phyloP scores from a whole-genome alignment of 92 coral and sea anemone genomes.

The Phenganax marumi region DNA sequence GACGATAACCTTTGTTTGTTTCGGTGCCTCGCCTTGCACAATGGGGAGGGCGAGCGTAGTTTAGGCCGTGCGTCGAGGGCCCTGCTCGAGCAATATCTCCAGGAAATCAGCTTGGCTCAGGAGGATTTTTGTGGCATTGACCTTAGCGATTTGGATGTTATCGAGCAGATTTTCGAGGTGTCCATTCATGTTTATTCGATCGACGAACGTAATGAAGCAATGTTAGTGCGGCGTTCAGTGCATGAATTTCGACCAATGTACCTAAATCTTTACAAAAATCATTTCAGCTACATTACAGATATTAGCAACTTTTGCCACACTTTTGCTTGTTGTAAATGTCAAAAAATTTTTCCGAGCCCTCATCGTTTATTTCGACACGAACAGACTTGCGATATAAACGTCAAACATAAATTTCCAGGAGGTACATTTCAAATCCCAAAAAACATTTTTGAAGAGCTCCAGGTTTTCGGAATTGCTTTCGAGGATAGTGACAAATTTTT shows the following conservation, averaged over 20 bases:
- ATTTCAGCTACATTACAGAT: constrained; percentile 22
- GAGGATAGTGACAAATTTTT: not conserved
- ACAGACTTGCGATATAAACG: too few relatives aligned
- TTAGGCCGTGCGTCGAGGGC: constrained; percentile 11
- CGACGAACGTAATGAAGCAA: not conserved
- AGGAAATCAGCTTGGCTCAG: not conserved
- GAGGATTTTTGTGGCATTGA: not conserved
- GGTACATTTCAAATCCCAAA: not conserved
- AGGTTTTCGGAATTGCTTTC: not conserved
- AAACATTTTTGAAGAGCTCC: constrained; percentile 24
- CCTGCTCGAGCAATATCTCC: not conserved
- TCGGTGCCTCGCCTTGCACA: constrained; percentile 4
- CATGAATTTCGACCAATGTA: not conserved
- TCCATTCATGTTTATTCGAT: constrained; percentile 22
- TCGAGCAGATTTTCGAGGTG: not conserved
- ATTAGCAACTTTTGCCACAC: too few relatives aligned
- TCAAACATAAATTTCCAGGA: too few relatives aligned
- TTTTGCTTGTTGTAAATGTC: too few relatives aligned
- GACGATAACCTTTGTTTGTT: constrained; percentile 18
- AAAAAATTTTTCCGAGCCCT: not conserved
- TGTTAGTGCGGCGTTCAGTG: not conserved
- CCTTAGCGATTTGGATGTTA: not conserved
- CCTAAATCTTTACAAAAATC: not conserved
- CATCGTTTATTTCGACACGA: not conserved
- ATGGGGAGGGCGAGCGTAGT: not conserved